phyloP scores from a whole-genome alignment of 2,113 vertebrate genomes.

The Labeo catla region DNA sequence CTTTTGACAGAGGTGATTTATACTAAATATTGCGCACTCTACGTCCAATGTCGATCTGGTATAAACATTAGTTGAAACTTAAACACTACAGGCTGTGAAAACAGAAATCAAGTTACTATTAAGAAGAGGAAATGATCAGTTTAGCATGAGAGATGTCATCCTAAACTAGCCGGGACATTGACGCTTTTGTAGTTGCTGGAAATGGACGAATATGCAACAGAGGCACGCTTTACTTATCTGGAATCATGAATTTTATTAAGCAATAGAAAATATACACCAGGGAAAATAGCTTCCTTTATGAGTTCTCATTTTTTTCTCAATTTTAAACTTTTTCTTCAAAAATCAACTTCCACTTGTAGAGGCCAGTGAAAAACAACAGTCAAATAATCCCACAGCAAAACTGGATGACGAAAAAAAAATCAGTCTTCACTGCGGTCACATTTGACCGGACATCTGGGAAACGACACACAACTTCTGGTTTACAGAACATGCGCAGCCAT shows the following conservation, averaged over 20 bases:
- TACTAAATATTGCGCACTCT: conserved; percentile 33
- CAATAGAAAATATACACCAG: conserved; percentile 88
- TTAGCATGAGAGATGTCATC: conserved; percentile 1
- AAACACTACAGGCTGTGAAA: neutral
- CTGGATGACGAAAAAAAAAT: conserved; percentile 64
- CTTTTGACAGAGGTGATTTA: conserved; percentile 51
- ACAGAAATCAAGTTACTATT: neutral
- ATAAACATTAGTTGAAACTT: neutral
- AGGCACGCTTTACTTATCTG: conserved; percentile 61
- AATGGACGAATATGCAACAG: conserved; percentile 14
- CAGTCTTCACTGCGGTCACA: conserved; percentile 11
- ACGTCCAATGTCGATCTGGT: neutral
- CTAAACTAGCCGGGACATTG: neutral
- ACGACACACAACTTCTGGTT: conserved; percentile 19
- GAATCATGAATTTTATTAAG: conserved; percentile 84
- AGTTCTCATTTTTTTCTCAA: conserved; percentile 57
- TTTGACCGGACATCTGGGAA: conserved; percentile 23
- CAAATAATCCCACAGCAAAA: conserved; percentile 79
- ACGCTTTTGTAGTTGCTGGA: neutral
- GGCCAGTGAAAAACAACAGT: conserved; percentile 72
- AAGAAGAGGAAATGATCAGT: neutral
- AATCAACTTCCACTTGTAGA: conserved; percentile 53
- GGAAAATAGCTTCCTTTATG: conserved; percentile 78
- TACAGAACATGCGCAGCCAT: conserved; percentile 47
- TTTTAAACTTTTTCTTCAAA: conserved; percentile 70